Base-by-base conservation (phyloP, 2,888 invertebrate genomes). In the Metellina segmentata region DNA sequence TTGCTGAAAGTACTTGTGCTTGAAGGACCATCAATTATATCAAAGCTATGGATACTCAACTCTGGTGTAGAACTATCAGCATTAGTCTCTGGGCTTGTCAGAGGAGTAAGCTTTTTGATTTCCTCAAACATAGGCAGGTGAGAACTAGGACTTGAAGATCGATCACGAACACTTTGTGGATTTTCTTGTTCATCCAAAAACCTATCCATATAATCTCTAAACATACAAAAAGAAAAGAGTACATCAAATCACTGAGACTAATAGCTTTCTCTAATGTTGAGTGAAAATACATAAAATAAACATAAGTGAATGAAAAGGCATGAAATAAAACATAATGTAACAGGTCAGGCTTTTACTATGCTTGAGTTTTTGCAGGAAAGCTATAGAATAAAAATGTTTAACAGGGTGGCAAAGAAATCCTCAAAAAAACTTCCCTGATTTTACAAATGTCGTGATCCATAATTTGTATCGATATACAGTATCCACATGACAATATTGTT, bases 181-280 rank as follows among this genome's bases (percentile, higher is more conserved):
- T 93, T 93, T 90, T 95, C 95, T 95, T 98, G 97, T 94, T 98
- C 98, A 94, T 98, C 97, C 94, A 98, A 95, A 95, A 98, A 98
- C 94, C 98, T 96, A 94, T 98, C 98, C 98, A 98, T 98, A 94
- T 98, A 98, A 95, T 98, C 98, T 91, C 96, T 96, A 81, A 70
- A 82, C 52, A 34, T 16, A 79, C n/a, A 19, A 48, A 85, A 91
- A 71, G 9, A 51, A 79, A 7, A 9, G 9, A 52, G 7, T 79
- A 79, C 79, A n/a, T 48, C 53, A n/a, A 53, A 53, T 9, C n/a
- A 74, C 6, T 19, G 9, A 74, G 74, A 13, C 16, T 61, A 13
- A 19, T 19, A 20, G 11, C 9, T 19, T 19, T 74, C 7, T 19
- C 19, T 20, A 74, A 11, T 11, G 16, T 13, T 69, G 11, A 69